These are phyloP conservation scores for Drosophila nr. perissopoda DNA, from an alignment of 2,888 invertebrate species.

Conservation along the genomic window DNA sequence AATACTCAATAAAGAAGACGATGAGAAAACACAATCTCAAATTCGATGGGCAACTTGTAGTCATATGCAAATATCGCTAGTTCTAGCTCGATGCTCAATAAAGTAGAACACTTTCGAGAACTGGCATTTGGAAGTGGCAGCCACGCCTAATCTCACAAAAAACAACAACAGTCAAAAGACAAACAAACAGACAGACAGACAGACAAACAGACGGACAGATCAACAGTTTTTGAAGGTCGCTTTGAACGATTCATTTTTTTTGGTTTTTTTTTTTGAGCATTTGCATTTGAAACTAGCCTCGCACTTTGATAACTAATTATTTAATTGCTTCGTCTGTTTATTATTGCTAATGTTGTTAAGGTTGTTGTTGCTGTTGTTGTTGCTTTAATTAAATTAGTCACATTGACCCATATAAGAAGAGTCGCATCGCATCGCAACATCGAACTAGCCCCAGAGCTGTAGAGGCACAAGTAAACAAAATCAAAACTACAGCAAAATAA, in stretches of 20 bases:
- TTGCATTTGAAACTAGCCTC: constrained; percentile 52
- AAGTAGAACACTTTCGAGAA: constrained; percentile 51
- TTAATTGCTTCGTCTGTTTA: constrained; percentile 8
- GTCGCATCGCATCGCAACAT: not conserved
- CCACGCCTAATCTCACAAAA: constrained; percentile 36
- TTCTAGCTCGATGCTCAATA: constrained; percentile 7
- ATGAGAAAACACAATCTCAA: not conserved
- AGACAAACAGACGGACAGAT: constrained; percentile 1
- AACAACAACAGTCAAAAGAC: not conserved
- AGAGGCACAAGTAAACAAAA: constrained; percentile 25
- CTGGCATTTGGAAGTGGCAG: constrained; percentile 19
- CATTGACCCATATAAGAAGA: constrained; percentile 52
- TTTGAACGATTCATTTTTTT: not conserved
- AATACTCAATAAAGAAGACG: not conserved
- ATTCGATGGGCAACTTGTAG: not conserved
- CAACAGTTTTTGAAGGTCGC: constrained; percentile 40
- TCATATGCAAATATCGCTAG: constrained; percentile 42
- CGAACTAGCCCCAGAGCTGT: constrained; percentile 4
- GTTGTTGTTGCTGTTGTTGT: constrained; percentile 5
- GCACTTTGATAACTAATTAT: constrained; percentile 38
- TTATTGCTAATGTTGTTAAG: constrained; percentile 1
- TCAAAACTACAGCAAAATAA: constrained; percentile 22
- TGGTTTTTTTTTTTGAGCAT: constrained; percentile 23
- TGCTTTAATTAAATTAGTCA: constrained; percentile 43
- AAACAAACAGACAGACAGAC: not conserved